A percentile compares a stretch with the other conserved stretches of the same genome.
These are phyloP conservation scores for Meandrusa payeni DNA, from an alignment of 2,888 invertebrate genomes.

Conservation along the genomic window DNA sequence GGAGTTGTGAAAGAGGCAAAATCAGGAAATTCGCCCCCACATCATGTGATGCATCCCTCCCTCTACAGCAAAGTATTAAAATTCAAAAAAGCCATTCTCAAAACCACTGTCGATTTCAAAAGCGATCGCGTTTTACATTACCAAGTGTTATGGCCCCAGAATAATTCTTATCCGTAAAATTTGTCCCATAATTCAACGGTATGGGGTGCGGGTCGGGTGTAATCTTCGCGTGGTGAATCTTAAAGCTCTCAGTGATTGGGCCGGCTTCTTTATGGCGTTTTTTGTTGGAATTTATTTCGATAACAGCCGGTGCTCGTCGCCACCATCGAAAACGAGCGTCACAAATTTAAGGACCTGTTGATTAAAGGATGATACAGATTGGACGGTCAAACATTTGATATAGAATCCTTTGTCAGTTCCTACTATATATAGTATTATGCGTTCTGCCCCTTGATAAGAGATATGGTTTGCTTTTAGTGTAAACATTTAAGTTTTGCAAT, in stretches of 20 bases:
- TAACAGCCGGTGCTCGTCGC: constrained; percentile 2
- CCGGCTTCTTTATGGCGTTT: constrained; percentile 47
- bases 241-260: constrained; percentile 60
- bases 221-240: constrained; percentile 61
- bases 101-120: neutral
- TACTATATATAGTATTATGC: too few species aligned
- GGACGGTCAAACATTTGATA: too few species aligned
- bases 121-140: neutral
- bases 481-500: too few species aligned
- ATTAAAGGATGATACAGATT: constrained; percentile 4
- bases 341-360: constrained; percentile 15
- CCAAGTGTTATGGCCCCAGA: constrained; percentile 36
- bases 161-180: constrained; percentile 55
- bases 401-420: too few species aligned
- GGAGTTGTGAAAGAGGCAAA: too few species aligned
- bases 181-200: constrained; percentile 53
- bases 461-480: too few species aligned
- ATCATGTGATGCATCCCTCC: too few species aligned
- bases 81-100: too few species aligned
- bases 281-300: constrained; percentile 17
- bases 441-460: too few species aligned
- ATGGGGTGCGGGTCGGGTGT: constrained; percentile 37
- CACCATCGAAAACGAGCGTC: constrained; percentile 4
- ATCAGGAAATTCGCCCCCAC: too few species aligned
- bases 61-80: too few species aligned